Base-by-base conservation (phyloP, 2,888 invertebrate species). In the Apamea sordens region DNA sequence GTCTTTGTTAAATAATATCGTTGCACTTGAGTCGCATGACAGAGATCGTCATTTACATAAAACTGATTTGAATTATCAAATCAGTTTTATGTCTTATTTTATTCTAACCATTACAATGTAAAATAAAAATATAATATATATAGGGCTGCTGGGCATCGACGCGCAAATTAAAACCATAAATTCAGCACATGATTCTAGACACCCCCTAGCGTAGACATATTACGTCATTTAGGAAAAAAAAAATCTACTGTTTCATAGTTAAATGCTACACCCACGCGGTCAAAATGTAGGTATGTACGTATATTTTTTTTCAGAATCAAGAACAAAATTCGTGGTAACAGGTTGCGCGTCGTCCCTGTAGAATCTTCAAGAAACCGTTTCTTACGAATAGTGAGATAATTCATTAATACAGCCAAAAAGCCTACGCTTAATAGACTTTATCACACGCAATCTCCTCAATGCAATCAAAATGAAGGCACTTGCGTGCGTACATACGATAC, bases 401-500 rank as follows among this genome's bases (percentile, higher is more conserved):
- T 47, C 10, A 15, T n/a, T 36, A n/a, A 41, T 15, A 64, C 4
- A 24, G 18, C 8, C 28, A 81, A 64, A 64, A 36, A 56, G 13
- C 5, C 61, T 21, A 59, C 28, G 47, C 80, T 28, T 36, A 28
- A 64, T 68, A 73, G 59, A 76, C 24, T 77, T 61, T 77, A 80
- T 76, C 83, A 78, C 85, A 75, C 44, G 63, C 73, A 75, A 76
- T 74, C 56, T 67, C 69, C 21, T 56, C 72, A 63, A 65, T 61
- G 70, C 79, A 86, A 84, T 84, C 69, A 73, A 81, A 81, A 75
- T 59, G 76, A 82, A 77, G 73, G 64, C 75, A 79, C 76, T 68
- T 79, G 81, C 67, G 73, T 65, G 50, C 63, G 53, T 59, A 53
- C 69, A 63, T 64, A 73, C 75, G 56, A 44, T 64, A 53, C 64